A percentile compares a stretch with the other conserved stretches of the same genome.
phyloP scores from a whole-genome alignment of 2,113 vertebrate species.

The Pseudorectes ferrugineus region DNA sequence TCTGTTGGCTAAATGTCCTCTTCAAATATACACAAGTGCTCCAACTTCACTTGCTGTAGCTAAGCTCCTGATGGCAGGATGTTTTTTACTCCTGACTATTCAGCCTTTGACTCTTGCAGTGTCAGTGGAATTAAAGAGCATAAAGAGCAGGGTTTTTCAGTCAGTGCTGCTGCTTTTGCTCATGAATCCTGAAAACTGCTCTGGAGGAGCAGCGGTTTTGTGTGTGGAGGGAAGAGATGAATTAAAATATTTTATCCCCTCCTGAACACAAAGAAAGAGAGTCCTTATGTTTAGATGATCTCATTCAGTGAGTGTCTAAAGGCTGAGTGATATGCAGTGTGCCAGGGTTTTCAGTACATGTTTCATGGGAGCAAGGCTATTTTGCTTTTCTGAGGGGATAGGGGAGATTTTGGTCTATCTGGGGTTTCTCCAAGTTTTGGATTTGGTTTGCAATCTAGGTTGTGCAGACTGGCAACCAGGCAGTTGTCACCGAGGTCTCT shows the following conservation, averaged over 20 bases:
- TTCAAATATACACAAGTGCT: background rate
- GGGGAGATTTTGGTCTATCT: background rate
- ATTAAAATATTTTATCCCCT: conserved; percentile 11
- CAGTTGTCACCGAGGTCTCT: background rate
- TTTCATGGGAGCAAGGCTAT: background rate
- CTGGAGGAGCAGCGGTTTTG: background rate
- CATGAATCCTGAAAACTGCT: background rate
- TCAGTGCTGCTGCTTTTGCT: background rate
- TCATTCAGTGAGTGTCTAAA: background rate
- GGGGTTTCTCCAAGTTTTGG: background rate
- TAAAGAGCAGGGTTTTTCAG: conserved; percentile 7
- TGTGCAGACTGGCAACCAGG: background rate
- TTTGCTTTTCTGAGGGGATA: background rate
- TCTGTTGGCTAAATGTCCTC: conserved; percentile 12
- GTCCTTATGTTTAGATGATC: conserved; percentile 8
- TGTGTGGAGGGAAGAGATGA: background rate
- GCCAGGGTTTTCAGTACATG: background rate
- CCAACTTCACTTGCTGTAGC: background rate
- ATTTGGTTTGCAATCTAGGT: background rate
- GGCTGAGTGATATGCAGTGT: background rate
- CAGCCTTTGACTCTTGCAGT: background rate
- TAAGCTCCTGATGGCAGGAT: background rate
- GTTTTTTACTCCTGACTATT: conserved; percentile 9
- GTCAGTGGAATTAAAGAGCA: conserved; percentile 17
- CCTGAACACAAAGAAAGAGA: background rate